Base-by-base conservation (phyloP, 37 sponge, comb jelly and placozoan genomes). In the Dysidea cf. avara region DNA sequence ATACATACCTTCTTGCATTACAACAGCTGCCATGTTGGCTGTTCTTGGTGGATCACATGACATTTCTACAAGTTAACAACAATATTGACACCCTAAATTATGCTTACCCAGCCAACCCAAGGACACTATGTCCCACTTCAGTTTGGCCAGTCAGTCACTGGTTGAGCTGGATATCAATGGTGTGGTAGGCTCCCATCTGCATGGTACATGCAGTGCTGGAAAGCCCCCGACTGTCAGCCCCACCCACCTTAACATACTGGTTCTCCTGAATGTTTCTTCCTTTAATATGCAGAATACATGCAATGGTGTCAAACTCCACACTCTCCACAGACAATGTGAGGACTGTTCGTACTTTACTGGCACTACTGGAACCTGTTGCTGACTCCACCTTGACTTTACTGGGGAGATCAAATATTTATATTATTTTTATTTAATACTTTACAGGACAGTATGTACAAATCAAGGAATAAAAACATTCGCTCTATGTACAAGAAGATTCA, bases 111-210 rank as follows among this genome's bases (percentile, higher is more conserved):
- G 67, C 31, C 95, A 57, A 38, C 94, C 99, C 33, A 92, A 43
- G 37, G 99, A 82, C 17, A 98, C 70, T 54, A 75, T 59, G 68
- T 98, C 99, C 99, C 99, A 98, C 63, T 76, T 25, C n/a, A 77
- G 72, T 57, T 98, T 98, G n/a, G 81, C 69, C 9, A 20, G 95
- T 89, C 61, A 98, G 89, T 56, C 86, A 81, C 64, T 87, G 87
- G 49, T 94, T 91, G 31, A 98, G 68, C n/a, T 84, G 85, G 3
- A 98, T 69, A 46, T 91, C 92, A 46, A 98, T 79, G 7, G 99
- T 98, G 76, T 98, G 99, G 50, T 98, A 98, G 29, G 95, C 99
- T 33, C 99, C 99, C 95, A 98, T 94, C 84, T 90, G 53, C 18
- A 38, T 33, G 20, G 26, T 6, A 7, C 1, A 31, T 26, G 69